These are phyloP conservation scores for Anthopleura sola DNA, from an alignment of 64 coral and sea anemone genomes.

Conservation along the genomic window DNA sequence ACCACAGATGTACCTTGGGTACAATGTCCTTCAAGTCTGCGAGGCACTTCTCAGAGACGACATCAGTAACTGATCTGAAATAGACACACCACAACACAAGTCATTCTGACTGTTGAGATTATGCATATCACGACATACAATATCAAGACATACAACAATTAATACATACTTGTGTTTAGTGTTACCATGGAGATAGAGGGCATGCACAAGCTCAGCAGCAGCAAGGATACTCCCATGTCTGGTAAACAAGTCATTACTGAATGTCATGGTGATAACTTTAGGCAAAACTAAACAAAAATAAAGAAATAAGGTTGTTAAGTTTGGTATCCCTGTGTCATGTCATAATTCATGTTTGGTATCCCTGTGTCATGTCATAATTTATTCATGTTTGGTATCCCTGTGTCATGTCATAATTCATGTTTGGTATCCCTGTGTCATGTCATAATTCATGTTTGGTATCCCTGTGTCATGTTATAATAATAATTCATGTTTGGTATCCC, in stretches of 20 bases:
- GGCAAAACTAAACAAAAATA: slow-evolving; percentile 63
- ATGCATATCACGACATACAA: too few species aligned
- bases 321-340: background rate
- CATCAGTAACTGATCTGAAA: slow-evolving; percentile 54
- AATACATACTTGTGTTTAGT: slow-evolving; percentile 45
- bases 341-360: background rate
- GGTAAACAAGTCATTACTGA: slow-evolving; percentile 74
- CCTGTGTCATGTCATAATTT: slow-evolving; percentile 30
- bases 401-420: background rate
- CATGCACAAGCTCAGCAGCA: slow-evolving; percentile 75
- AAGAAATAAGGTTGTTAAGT: background rate
- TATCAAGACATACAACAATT: background rate
- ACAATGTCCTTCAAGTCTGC: slow-evolving; percentile 69
- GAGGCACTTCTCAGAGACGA: slow-evolving; percentile 37
- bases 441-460: background rate
- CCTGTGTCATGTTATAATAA: slow-evolving; percentile 15
- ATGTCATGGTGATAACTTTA: slow-evolving; percentile 62
- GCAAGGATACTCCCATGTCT: slow-evolving; percentile 84
- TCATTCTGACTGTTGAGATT: background rate
- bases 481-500: background rate
- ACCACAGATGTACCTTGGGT: slow-evolving; percentile 58
- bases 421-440: background rate
- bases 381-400: slow-evolving; percentile 30
- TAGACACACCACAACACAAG: background rate
- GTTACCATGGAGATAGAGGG: slow-evolving; percentile 48